Conservation (phyloP, 2,888 invertebrate genomes). For the Drosophila lutescens region DNA sequence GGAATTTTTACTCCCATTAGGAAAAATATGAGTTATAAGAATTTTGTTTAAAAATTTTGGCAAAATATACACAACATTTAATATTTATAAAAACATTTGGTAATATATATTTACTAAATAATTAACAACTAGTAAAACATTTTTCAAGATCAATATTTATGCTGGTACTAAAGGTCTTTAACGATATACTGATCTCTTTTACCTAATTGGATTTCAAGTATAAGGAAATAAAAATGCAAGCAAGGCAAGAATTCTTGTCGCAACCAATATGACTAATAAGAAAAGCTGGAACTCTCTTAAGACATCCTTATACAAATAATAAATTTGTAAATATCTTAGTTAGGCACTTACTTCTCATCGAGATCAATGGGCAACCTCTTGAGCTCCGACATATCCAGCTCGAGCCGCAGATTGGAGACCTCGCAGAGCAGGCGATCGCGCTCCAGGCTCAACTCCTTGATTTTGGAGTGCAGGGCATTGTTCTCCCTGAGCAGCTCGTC, state of each 20-base stretch:
- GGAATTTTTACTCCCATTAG: not conserved
- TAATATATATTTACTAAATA: no score
- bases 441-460: conserved; percentile 82
- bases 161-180: not conserved
- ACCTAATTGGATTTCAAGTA: not conserved
- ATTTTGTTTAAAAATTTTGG: no score
- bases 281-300: not conserved
- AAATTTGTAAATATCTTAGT: not conserved
- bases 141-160: no score
- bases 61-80: no score
- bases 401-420: conserved; percentile 83
- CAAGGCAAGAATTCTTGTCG: not conserved
- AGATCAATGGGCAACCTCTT: conserved; percentile 80
- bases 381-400: conserved; percentile 84
- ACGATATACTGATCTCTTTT: not conserved
- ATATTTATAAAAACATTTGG: no score
- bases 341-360: conserved; percentile 82
- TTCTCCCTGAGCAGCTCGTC: conserved; percentile 83
- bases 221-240: not conserved
- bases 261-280: not conserved
- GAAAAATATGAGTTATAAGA: not conserved
- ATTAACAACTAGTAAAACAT: no score
- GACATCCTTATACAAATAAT: not conserved
- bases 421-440: conserved; percentile 83
- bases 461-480: conserved; percentile 78